phyloP scores from a whole-genome alignment of 2,797 vertebrate genomes.

The Neoniphon sammara region DNA sequence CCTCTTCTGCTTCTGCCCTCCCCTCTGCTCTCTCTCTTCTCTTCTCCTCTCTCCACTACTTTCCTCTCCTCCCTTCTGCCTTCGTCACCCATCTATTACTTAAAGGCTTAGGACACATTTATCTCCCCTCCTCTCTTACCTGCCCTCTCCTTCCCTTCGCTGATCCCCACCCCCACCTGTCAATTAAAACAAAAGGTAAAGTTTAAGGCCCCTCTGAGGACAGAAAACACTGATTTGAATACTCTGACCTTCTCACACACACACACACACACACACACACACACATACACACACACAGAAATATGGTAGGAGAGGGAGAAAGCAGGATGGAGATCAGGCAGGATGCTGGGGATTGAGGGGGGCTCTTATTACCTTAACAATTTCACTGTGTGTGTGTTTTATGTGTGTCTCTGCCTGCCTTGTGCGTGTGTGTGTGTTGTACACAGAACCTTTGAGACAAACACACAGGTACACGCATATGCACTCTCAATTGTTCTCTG shows the following conservation, averaged over 20 bases:
- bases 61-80: background rate
- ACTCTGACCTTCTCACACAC: slow-evolving; percentile 59
- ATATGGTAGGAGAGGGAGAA: slow-evolving; percentile 4
- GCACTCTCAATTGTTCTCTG: slow-evolving; percentile 46
- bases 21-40: background rate
- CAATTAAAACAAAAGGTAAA: slow-evolving; percentile 63
- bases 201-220: slow-evolving; percentile 52
- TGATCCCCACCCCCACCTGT: slow-evolving; percentile 31
- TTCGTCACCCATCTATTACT: background rate
- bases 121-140: background rate
- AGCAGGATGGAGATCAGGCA: slow-evolving; percentile 35
- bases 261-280: slow-evolving; percentile 18
- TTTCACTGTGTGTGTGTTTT: slow-evolving; percentile 22
- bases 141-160: background rate
- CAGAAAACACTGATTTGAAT: slow-evolving; percentile 59
- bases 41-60: slow-evolving; percentile 10
- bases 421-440: slow-evolving; percentile 8
- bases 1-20: background rate
- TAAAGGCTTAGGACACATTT: background rate
- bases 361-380: slow-evolving; percentile 48
- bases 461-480: slow-evolving; percentile 23
- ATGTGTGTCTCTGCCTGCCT: background rate
- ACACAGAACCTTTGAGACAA: slow-evolving; percentile 22
- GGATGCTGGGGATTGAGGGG: background rate
- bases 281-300: slow-evolving; percentile 14